Conservation (phyloP, 2,888 invertebrate species). For the Uropetala carovei region DNA sequence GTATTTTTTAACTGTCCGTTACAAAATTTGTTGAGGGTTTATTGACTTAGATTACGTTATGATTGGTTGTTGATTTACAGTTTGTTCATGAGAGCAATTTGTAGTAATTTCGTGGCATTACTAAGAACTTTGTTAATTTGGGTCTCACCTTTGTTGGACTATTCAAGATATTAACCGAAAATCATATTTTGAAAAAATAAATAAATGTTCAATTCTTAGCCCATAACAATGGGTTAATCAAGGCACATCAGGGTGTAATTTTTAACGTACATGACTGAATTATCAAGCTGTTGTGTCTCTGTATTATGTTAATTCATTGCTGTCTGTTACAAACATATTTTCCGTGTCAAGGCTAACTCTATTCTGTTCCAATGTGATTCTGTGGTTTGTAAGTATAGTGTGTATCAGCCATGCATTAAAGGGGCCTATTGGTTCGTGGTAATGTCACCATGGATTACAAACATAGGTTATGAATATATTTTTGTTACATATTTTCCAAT, state of each 20-base stretch:
- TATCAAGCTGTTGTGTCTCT: conserved; percentile 29
- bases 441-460: conserved; percentile 44
- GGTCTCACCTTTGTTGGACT: neutral
- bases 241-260: conserved; percentile 55
- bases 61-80: neutral
- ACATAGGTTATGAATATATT: conserved; percentile 62
- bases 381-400: neutral
- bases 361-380: conserved; percentile 22
- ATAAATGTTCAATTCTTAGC: neutral
- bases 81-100: neutral
- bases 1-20: neutral
- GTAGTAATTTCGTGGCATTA: neutral
- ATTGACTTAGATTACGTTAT: neutral
- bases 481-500: conserved; percentile 54
- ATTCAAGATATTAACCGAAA: neutral
- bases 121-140: neutral
- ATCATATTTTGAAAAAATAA: neutral
- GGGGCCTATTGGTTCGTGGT: conserved; percentile 22
- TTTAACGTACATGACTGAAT: neutral
- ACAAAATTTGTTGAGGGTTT: neutral
- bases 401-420: conserved; percentile 4
- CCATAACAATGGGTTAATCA: neutral
- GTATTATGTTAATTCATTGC: neutral
- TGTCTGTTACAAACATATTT: conserved; percentile 1
- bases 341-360: neutral